Evolutionary conservation across 92 coral and sea anemone genomes (phyloP).

Genomic region (Anthopleura xanthogrammica): DNA sequence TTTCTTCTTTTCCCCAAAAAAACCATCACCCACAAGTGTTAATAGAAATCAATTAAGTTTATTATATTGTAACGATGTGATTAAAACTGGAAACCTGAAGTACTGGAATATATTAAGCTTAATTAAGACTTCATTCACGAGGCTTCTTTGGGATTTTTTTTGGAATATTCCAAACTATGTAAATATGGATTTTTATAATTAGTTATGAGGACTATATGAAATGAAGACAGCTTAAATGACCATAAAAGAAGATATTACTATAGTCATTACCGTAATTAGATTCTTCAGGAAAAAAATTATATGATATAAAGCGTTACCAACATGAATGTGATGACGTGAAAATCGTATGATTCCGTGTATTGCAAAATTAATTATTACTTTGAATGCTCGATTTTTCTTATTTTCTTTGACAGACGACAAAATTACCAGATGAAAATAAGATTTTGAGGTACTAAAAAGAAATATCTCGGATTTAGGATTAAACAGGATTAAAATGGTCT

Average conservation of each 20-base stretch:
- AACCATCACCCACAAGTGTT: neutral
- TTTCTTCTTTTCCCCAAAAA: neutral
- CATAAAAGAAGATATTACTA: neutral
- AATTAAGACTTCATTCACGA: too few relatives aligned
- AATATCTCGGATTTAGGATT: neutral
- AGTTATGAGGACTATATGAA: too few relatives aligned
- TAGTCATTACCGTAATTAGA: neutral
- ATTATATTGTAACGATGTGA: neutral
- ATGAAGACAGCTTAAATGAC: too few relatives aligned
- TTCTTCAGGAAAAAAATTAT: neutral
- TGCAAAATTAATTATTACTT: neutral
- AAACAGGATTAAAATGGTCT: too few relatives aligned
- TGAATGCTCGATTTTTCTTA: neutral
- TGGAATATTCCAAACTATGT: too few relatives aligned
- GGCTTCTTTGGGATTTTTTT: too few relatives aligned
- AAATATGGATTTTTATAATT: too few relatives aligned
- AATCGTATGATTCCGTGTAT: neutral
- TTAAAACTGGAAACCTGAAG: neutral
- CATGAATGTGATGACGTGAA: neutral
- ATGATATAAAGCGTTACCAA: neutral
- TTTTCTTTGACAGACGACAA: neutral
- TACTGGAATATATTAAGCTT: too few relatives aligned
- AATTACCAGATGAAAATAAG: neutral
- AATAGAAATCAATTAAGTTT: neutral
- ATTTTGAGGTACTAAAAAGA: neutral